Evolutionary conservation across 2,888 invertebrate species (phyloP).

Genomic region (Lasioglossum morio): DNA sequence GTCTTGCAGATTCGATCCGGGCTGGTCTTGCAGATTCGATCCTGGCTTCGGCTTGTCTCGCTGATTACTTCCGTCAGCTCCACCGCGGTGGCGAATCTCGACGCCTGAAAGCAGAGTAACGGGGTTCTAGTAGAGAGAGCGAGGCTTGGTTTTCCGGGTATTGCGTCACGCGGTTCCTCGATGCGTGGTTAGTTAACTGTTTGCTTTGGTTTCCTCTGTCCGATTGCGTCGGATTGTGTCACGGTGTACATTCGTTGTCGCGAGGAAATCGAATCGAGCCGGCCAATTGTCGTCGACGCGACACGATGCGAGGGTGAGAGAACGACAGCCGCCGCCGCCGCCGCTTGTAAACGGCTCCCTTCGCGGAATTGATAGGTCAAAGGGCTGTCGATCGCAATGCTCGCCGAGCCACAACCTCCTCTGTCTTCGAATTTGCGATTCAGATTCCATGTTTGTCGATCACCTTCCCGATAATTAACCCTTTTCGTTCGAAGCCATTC

Average conservation of each 20-base stretch:
- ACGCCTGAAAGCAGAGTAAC: constrained; percentile 73
- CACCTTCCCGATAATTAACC: neutral
- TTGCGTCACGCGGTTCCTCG: constrained; percentile 6
- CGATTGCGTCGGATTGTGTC: constrained; percentile 9
- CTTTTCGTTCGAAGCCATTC: neutral
- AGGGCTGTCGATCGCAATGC: constrained; percentile 10
- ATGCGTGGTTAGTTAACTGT: constrained; percentile 9
- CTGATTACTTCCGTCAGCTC: constrained; percentile 75
- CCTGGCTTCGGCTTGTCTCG: constrained; percentile 43
- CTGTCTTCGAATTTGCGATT: neutral
- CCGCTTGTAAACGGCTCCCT: neutral
- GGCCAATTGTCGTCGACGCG: constrained; percentile 12
- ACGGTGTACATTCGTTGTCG: neutral
- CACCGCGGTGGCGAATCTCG: constrained; percentile 74
- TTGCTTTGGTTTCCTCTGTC: constrained; percentile 12
- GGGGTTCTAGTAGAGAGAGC: neutral
- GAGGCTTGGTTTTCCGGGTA: neutral
- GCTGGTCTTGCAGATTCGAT: constrained; percentile 22
- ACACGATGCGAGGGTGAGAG: neutral
- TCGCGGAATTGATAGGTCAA: constrained; percentile 9
- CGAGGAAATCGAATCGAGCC: constrained; percentile 4
- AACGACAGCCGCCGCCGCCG: neutral
- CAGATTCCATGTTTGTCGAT: neutral
- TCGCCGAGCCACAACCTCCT: neutral
- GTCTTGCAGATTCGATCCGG: constrained; percentile 17